Evolutionary conservation across 1,140 invertebrate species (phyloP), one percentile per base, ranked within the genome.

Genomic region (Eurosta solidaginis): DNA sequence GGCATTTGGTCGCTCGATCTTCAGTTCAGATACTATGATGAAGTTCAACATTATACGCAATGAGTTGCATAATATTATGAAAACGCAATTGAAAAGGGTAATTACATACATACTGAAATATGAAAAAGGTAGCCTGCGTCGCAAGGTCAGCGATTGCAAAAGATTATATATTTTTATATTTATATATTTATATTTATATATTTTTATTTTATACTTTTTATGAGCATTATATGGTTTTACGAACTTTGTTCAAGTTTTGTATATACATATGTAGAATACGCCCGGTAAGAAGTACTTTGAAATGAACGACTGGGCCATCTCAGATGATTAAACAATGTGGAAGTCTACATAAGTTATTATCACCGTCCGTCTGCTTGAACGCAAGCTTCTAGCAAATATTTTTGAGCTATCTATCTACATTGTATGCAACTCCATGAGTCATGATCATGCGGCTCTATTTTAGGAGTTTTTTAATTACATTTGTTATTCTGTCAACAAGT

Each of bases 21-120:
- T 98, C 88, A 97, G 95, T 85, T 98, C 97, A 59, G 97, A 98
- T 87, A 98, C 97, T 2, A 94, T 98, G 92, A 98, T 99, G 93
- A 98, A 97, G 89, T 98, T 98, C 89, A 96, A 93, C 86, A 94
- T 99, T 68, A 98, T 99, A 85, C 93, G 93, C 87, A 98, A 98
- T 89, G 97, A 98, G 90, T 92, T 99, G 83, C 96, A 98, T 90
- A 98, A 98, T 91, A 97, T 98, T 84, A 95, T 97, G 91, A 95
- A 96, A 87, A 96, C 96, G 88, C 96, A 97, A 88, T 91, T 99
- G 75, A 97, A 96, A 92, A 92, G 96, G 97, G 97, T 98, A 93
- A 93, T 83, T 84, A 84, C 68, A 40, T 25, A 25, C 27, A 44
- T 74, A 25, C 1, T n/a, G n/a, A n/a, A n/a, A n/a, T n/a, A n/a